Conservation (phyloP, 2,797 vertebrate species). For the Ibycter americanus region DNA sequence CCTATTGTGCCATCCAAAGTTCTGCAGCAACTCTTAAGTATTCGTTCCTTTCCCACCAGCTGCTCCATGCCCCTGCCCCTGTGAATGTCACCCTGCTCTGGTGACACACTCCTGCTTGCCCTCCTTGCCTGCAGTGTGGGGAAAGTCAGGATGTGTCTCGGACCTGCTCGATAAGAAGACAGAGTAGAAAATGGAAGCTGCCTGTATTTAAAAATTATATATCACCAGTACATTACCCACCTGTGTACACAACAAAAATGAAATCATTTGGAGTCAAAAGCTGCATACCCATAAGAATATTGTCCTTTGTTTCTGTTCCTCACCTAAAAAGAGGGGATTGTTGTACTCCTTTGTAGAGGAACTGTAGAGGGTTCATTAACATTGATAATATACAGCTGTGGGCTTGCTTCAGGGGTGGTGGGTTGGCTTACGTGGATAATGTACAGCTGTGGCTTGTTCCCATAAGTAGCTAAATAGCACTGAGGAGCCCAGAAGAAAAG, state of each 20-base stretch:
- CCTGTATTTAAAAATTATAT: not conserved
- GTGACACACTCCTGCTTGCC: not conserved
- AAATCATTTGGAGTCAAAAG: not conserved
- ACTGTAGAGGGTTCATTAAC: too few species aligned
- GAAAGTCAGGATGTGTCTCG: not conserved
- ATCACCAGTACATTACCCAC: not conserved
- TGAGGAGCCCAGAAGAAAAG: too few species aligned
- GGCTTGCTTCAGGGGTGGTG: too few species aligned
- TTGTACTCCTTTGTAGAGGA: too few species aligned
- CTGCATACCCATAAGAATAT: not conserved
- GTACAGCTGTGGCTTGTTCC: too few species aligned
- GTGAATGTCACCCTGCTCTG: not conserved
- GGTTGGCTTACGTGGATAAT: too few species aligned
- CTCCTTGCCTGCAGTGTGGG: not conserved
- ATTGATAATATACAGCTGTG: too few species aligned
- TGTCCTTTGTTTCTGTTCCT: not conserved
- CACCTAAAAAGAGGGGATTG: not conserved
- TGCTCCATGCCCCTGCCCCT: not conserved
- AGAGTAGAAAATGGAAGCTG: not conserved
- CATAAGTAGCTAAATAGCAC: too few species aligned
- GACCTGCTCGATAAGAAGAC: not conserved
- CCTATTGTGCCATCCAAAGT: not conserved
- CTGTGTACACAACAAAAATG: not conserved
- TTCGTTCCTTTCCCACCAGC: not conserved
- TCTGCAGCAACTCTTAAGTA: not conserved